Base-by-base conservation (phyloP, 1,140 invertebrate species). In the Protaetia brevitarsis region DNA sequence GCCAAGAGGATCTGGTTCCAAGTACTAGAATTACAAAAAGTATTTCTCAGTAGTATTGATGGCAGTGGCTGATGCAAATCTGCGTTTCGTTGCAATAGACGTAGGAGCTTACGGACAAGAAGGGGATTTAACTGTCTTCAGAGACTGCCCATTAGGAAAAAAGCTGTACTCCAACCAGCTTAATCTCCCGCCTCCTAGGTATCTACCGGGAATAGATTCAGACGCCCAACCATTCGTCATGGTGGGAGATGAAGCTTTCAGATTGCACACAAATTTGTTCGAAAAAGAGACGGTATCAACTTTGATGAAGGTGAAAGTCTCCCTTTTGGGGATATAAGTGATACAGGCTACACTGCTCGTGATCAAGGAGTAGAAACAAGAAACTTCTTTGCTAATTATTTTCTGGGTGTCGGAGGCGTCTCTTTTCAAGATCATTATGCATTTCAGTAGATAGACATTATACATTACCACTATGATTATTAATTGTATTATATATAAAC, bases 151-250 rank as follows among this genome's bases (percentile, higher is more conserved):
- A 2, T 19, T 51, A 19, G 45, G 45, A 16, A 51, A 51, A 51
- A 16, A 51, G 21, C 8, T 51, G 3, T 16, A 4, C 8, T 27
- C 26, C 23, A 27, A 58, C 5, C 21, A 58, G 0, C 56, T 58
- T 10, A 58, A 58, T 19, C 8, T 58, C 26, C 56, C 23, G 8
- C n/a, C 26, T 10, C 13, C 2, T n/a, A 2, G 56, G 8, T 26
- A 11, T 27, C 28, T 28, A 2, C n/a, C 56, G 10, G 37, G 13
- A 4, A 28, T 2, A 27, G 21, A 58, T 27, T 13, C 26, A 27
- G 21, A 1, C 26, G 13, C 28, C n/a, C 11, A 27, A 5, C 2
- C 56, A 76, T 58, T 58, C 6, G 13, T 19, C 8, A 23, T 51
- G 8, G 45, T 51, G 21, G 45, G 45, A 3, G 21, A 2, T 51